phyloP scores from a whole-genome alignment of 1,140 invertebrate genomes.

The Hesperophylax magnus region DNA sequence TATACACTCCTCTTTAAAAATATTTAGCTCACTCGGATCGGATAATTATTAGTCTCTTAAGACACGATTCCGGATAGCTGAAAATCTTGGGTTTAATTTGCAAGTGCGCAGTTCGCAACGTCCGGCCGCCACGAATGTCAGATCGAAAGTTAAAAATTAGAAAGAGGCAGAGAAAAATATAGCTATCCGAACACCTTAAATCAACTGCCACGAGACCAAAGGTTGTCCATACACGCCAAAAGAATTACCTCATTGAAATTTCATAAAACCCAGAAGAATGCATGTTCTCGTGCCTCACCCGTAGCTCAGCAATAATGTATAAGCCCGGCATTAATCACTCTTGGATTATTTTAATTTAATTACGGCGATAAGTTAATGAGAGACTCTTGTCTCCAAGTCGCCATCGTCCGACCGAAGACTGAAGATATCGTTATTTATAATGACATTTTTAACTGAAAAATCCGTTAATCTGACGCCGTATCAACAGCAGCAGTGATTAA shows the following conservation, averaged over 20 bases:
- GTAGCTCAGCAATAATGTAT: neutral
- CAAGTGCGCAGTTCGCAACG: too few species aligned
- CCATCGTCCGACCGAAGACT: neutral
- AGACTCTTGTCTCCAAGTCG: neutral
- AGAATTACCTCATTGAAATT: constrained; percentile 2
- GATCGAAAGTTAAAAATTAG: too few species aligned
- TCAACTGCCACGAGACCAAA: neutral
- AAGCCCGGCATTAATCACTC: neutral
- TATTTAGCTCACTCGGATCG: too few species aligned
- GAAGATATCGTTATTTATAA: constrained; percentile 5
- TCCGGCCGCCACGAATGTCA: too few species aligned
- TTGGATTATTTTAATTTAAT: constrained; percentile 13
- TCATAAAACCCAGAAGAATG: neutral
- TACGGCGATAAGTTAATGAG: constrained; percentile 3
- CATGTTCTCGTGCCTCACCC: neutral
- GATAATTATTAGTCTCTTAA: too few species aligned
- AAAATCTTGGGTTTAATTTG: too few species aligned
- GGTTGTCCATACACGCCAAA: neutral
- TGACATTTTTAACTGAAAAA: neutral
- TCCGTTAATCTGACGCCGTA: neutral
- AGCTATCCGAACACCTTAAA: too few species aligned
- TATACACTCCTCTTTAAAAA: too few species aligned
- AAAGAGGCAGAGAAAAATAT: too few species aligned
- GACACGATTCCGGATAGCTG: too few species aligned
- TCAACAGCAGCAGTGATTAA: neutral